Percentiles rank a stretch among this genome's conserved stretches.
These are phyloP conservation scores for Albula goreensis DNA, from an alignment of 2,113 vertebrate species.

Conservation along the genomic window DNA sequence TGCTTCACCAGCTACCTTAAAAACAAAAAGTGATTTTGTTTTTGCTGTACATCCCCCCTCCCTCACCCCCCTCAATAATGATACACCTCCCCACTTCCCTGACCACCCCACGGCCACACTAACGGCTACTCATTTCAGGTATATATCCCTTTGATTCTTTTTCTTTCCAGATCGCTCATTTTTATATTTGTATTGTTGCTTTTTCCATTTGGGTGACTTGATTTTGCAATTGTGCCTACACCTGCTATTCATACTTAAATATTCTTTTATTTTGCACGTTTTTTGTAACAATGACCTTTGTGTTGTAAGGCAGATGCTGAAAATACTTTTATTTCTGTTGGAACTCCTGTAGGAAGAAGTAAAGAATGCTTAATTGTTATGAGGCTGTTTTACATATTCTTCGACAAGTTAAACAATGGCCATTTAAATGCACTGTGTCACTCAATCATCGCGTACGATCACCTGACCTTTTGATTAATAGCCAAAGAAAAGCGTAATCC, in stretches of 20 bases:
- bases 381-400: too few relatives aligned
- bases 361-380: too few relatives aligned
- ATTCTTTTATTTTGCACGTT: neutral
- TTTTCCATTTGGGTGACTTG: neutral
- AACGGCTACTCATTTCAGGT: neutral
- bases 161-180: neutral
- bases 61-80: too few relatives aligned
- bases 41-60: neutral
- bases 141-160: neutral
- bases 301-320: too few relatives aligned
- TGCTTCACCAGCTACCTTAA: neutral
- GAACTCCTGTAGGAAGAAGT: too few relatives aligned
- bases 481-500: neutral
- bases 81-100: neutral
- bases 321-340: too few relatives aligned
- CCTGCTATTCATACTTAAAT: too few relatives aligned
- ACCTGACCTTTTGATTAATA: neutral
- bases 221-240: neutral
- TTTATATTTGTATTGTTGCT: neutral
- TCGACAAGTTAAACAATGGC: too few relatives aligned
- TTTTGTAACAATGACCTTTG: too few relatives aligned
- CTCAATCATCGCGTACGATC: neutral
- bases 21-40: neutral
- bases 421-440: neutral
- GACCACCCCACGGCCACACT: neutral